Evolutionary conservation across 2,797 vertebrate species (phyloP), one percentile per base, ranked within the genome.

Genomic region (Dallia pectoralis): DNA sequence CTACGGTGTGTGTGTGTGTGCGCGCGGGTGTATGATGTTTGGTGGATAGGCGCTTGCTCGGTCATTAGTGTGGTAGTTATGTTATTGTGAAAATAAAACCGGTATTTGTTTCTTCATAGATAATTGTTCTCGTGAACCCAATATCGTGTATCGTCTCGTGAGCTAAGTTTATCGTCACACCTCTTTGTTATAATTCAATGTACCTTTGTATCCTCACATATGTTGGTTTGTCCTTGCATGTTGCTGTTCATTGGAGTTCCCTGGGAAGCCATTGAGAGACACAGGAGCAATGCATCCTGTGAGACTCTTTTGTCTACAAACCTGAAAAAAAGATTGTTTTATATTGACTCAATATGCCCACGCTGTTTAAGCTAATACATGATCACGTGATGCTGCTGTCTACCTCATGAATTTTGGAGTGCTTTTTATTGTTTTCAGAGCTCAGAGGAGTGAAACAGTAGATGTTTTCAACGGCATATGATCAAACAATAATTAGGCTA

Each of bases 231-330:
- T 70, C 89, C 91, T 88, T 95, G 94, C 80, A 91, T 90, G 83
- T 94, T 95, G 86, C 78, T 87, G 88, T 84, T 93, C 51, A 89
- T 73, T 61, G 89, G 86, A 72, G 93, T 94, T 93, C 94, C 93
- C 87, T 90, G 93, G 88, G 92, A 87, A 87, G 95, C 91, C 94
- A 93, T 94, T 86, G 94, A 94, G 90, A 93, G 93, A 89, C 91
- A 62, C 0, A 90, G 87, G 77, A 93, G 89, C 90, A 93, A 91
- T 78, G 93, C 93, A 89, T 91, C 92, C 84, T 95, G 95, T 86
- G 95, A 93, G 87, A 92, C 93, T 90, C 93, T 91, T 87, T 94
- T 95, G 79, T 90, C 92, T 86, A 90, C 82, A 74, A 88, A 95
- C 89, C 95, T 94, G 92, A 86, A 93, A 93, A 89, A 95, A 92